Conservation (phyloP, 2,797 vertebrate genomes). For the Bovichtus variegatus region DNA sequence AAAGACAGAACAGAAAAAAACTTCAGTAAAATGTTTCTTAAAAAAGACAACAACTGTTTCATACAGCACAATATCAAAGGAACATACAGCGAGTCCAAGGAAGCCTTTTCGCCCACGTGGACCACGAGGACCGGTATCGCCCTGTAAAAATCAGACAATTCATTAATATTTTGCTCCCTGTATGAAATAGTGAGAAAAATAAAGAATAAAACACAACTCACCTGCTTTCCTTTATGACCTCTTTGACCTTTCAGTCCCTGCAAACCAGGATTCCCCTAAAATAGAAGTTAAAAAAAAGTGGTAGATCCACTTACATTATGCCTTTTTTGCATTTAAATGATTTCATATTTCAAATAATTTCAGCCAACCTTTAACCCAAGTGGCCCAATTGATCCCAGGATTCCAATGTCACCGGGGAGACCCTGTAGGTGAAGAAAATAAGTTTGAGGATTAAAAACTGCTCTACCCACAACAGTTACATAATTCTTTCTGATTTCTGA, state of each 20-base stretch:
- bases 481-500: background rate
- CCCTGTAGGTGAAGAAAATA: slow-evolving; percentile 69
- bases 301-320: background rate
- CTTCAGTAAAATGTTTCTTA: slow-evolving; percentile 4
- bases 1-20: slow-evolving; percentile 31
- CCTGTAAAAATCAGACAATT: slow-evolving; percentile 65
- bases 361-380: slow-evolving; percentile 78
- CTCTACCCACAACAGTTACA: background rate
- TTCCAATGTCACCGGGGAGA: slow-evolving; percentile 72
- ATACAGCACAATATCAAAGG: slow-evolving; percentile 4
- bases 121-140: slow-evolving; percentile 77
- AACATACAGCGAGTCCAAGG: slow-evolving; percentile 76
- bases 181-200: background rate
- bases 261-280: slow-evolving; percentile 79
- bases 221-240: slow-evolving; percentile 80
- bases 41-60: background rate
- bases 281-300: background rate
- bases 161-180: background rate
- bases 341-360: background rate
- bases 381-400: slow-evolving; percentile 71
- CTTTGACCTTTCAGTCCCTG: slow-evolving; percentile 71
- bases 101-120: slow-evolving; percentile 70
- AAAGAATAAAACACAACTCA: slow-evolving; percentile 23
- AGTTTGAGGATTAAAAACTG: background rate
- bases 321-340: background rate